phyloP scores from a whole-genome alignment of 1,140 invertebrate genomes.

The Papilio machaon region DNA sequence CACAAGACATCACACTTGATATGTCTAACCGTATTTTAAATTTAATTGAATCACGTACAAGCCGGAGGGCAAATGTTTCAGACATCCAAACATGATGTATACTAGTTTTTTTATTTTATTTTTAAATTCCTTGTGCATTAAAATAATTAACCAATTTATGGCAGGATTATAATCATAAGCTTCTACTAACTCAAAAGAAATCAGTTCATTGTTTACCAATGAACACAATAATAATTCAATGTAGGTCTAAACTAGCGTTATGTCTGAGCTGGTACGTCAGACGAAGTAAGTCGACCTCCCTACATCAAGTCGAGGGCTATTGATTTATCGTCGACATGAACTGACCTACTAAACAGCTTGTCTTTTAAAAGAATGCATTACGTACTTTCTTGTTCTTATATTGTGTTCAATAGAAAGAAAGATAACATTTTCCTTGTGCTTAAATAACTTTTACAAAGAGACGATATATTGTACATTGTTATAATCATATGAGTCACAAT shows the following conservation, averaged over 20 bases:
- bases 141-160: no score
- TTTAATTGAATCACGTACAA: background rate
- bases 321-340: background rate
- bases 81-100: background rate
- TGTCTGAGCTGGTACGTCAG: no score
- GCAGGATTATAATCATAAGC: no score
- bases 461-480: background rate
- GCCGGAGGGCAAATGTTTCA: background rate
- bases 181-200: no score
- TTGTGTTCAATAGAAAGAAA: background rate
- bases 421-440: no score
- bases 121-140: no score
- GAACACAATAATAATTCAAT: no score
- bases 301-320: background rate
- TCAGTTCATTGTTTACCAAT: no score
- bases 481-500: background rate
- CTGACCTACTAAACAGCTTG: constrained; percentile 3
- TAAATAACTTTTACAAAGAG: no score
- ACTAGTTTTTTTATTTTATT: background rate
- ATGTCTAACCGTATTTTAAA: background rate
- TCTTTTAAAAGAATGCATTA: background rate
- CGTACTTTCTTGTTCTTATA: background rate
- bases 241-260: no score
- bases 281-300: background rate
- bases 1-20: background rate